phyloP scores from a whole-genome alignment of 2,888 invertebrate genomes.

The Dryococelus australis region DNA sequence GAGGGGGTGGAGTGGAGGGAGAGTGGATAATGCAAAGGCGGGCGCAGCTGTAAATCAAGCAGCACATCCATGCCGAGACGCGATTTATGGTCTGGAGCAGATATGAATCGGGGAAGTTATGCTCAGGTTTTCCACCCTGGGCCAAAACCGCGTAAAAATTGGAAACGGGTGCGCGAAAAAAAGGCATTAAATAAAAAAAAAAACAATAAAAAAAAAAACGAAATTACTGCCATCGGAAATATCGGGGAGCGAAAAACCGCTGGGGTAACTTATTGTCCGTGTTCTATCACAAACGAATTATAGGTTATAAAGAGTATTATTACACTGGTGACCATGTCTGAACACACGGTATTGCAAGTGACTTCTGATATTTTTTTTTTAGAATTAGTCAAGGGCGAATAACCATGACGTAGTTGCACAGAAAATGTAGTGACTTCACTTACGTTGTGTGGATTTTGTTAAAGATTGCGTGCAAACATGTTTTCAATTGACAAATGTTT shows the following conservation, averaged over 20 bases:
- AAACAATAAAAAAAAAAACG: background rate
- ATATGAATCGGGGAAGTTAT: constrained; percentile 10
- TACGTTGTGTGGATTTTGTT: too few relatives aligned
- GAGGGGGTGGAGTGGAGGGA: background rate
- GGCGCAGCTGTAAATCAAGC: constrained; percentile 3
- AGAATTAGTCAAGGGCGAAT: too few relatives aligned
- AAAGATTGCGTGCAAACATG: too few relatives aligned
- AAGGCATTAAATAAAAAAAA: background rate
- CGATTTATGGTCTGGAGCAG: background rate
- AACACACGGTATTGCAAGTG: too few relatives aligned
- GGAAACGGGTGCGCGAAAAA: background rate
- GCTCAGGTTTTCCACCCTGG: background rate
- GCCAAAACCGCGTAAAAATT: background rate
- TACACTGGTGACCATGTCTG: too few relatives aligned
- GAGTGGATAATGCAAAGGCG: background rate
- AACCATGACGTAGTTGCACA: too few relatives aligned
- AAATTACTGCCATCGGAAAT: background rate
- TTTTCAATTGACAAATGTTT: too few relatives aligned
- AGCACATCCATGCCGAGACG: background rate
- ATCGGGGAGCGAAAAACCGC: background rate
- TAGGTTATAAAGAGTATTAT: background rate
- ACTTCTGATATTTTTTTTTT: too few relatives aligned
- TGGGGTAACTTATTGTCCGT: background rate
- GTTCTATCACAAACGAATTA: background rate
- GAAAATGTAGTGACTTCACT: too few relatives aligned